Evolutionary conservation across 2,888 invertebrate genomes (phyloP).

Genomic region (Cryptocheilus praepositus): DNA sequence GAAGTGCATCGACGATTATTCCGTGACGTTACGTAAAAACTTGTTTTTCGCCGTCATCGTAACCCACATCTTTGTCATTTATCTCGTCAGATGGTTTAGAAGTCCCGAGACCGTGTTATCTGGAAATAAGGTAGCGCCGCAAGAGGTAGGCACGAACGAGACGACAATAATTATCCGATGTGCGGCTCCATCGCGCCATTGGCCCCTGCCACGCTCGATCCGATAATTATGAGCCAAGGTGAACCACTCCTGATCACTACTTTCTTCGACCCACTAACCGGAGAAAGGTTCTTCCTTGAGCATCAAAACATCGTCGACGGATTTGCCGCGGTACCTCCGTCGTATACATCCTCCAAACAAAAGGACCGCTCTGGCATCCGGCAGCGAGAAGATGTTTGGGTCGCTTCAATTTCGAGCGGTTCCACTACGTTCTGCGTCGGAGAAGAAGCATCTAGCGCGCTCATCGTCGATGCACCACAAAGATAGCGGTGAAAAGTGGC

Average conservation of each 20-base stretch:
- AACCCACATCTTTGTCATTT: slow-evolving; percentile 52
- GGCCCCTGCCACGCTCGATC: slow-evolving; percentile 19
- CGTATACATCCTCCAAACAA: no score
- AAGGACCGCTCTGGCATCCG: no score
- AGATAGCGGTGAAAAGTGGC: no score
- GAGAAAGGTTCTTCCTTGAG: slow-evolving; percentile 67
- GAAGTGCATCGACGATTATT: slow-evolving; percentile 25
- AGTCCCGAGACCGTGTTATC: slow-evolving; percentile 18
- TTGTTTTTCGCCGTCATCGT: slow-evolving; percentile 48
- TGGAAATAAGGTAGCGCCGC: slow-evolving; percentile 32
- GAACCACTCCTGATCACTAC: slow-evolving; percentile 69
- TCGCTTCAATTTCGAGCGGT: no score
- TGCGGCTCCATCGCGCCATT: slow-evolving; percentile 1
- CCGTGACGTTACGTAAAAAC: slow-evolving; percentile 63
- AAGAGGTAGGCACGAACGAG: neutral
- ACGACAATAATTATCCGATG: slow-evolving; percentile 30
- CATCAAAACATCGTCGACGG: slow-evolving; percentile 58
- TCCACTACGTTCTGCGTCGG: no score
- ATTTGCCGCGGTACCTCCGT: slow-evolving; percentile 42
- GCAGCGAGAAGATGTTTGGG: no score
- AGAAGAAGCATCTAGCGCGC: no score
- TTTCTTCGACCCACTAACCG: slow-evolving; percentile 72
- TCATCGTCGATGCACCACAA: no score
- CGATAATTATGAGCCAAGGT: slow-evolving; percentile 70
- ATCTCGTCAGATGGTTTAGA: slow-evolving; percentile 26